Percentiles rank a stretch among this genome's conserved stretches.
Conservation (phyloP, 2,888 invertebrate species). For the Heliconius hortense region DNA sequence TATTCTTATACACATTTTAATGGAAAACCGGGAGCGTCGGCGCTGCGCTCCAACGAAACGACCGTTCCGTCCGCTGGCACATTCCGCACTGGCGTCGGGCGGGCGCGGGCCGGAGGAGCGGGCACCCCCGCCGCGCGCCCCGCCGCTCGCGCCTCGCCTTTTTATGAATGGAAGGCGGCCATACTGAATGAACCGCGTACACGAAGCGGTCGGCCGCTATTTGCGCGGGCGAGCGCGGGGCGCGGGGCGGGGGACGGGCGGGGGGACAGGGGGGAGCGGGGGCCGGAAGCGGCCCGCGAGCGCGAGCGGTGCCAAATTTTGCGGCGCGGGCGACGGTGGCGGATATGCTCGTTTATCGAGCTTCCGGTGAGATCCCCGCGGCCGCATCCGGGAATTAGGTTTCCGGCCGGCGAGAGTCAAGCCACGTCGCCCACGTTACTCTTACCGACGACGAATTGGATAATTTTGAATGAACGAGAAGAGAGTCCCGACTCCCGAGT, state of each 20-base stretch:
- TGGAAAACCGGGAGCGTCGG: slow-evolving; percentile 82
- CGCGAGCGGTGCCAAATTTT: slow-evolving; percentile 81
- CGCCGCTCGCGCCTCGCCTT: slow-evolving; percentile 80
- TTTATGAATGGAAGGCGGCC: slow-evolving; percentile 88
- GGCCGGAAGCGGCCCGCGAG: slow-evolving; percentile 80
- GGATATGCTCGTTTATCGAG: slow-evolving; percentile 81
- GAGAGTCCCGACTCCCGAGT: neutral
- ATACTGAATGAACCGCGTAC: slow-evolving; percentile 87
- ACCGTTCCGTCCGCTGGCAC: slow-evolving; percentile 81
- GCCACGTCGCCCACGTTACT: slow-evolving; percentile 74
- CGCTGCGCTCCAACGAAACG: slow-evolving; percentile 83
- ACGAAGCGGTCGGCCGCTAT: slow-evolving; percentile 82
- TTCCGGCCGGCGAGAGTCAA: slow-evolving; percentile 79
- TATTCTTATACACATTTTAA: slow-evolving; percentile 83
- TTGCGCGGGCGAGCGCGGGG: slow-evolving; percentile 76
- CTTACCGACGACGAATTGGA: slow-evolving; percentile 59
- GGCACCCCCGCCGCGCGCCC: slow-evolving; percentile 77
- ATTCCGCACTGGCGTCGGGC: slow-evolving; percentile 81
- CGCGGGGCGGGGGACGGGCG: slow-evolving; percentile 68
- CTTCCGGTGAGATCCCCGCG: slow-evolving; percentile 81
- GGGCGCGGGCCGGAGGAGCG: slow-evolving; percentile 78
- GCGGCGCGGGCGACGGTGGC: slow-evolving; percentile 80
- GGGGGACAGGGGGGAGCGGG: slow-evolving; percentile 64
- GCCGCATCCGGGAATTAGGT: slow-evolving; percentile 82
- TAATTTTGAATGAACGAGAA: slow-evolving; percentile 39